These are phyloP conservation scores for Athetis lepigone DNA, from an alignment of 2,888 invertebrate genomes.

Conservation along the genomic window DNA sequence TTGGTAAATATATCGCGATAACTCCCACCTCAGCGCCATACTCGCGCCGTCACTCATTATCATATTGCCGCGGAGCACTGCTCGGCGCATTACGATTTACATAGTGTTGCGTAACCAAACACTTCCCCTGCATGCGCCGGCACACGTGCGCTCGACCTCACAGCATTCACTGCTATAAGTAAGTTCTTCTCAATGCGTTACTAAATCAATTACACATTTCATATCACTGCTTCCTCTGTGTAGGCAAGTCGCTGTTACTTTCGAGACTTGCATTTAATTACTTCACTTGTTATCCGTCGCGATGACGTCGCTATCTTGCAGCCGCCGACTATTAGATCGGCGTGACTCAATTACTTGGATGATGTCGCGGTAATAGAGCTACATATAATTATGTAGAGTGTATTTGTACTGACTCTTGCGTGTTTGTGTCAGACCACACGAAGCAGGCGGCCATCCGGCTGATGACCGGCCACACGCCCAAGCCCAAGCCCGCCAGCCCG, in stretches of 20 bases:
- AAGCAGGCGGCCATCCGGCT: constrained; percentile 86
- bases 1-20: constrained; percentile 38
- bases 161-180: constrained; percentile 8
- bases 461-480: constrained; percentile 83
- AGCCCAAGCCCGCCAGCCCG: constrained; percentile 15
- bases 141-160: too few species aligned
- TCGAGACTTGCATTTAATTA: not conserved
- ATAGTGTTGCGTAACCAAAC: constrained; percentile 42
- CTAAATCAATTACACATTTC: not conserved
- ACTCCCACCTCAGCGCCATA: constrained; percentile 38
- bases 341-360: constrained; percentile 12
- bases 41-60: constrained; percentile 51
- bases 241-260: not conserved
- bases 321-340: constrained; percentile 21
- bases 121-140: constrained; percentile 23
- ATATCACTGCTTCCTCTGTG: not conserved
- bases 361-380: constrained; percentile 5
- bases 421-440: constrained; percentile 78
- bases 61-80: constrained; percentile 28
- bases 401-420: too few species aligned
- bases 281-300: constrained; percentile 3
- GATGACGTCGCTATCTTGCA: constrained; percentile 21
- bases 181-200: constrained; percentile 16
- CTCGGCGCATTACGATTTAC: constrained; percentile 43
- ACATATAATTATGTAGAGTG: not conserved